Conservation (phyloP, 2,888 invertebrate genomes). For the Dioctria rufipes region DNA sequence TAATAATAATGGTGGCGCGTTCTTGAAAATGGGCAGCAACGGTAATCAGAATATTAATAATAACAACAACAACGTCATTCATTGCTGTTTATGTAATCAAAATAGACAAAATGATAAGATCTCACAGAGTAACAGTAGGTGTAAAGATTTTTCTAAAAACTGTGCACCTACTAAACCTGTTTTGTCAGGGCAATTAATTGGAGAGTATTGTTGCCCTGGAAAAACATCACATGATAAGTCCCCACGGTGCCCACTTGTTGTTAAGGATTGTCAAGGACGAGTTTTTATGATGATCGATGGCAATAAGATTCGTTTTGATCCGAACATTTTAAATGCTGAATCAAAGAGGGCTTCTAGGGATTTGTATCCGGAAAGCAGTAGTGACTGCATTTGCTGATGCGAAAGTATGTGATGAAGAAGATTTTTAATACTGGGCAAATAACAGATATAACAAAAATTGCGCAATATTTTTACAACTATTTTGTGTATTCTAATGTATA, state of each 20-base stretch:
- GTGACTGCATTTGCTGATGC: not conserved
- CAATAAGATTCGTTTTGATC: constrained; percentile 10
- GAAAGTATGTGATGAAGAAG: not conserved
- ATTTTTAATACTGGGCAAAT: not conserved
- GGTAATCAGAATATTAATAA: too few relatives aligned
- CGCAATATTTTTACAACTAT: too few relatives aligned
- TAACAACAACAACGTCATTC: too few relatives aligned
- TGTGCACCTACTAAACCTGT: not conserved
- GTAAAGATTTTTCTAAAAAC: not conserved
- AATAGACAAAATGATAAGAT: not conserved
- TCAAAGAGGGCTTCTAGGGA: not conserved
- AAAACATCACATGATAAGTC: not conserved
- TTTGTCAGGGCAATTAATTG: constrained; percentile 1
- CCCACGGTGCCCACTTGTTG: not conserved
- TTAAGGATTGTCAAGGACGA: constrained; percentile 22
- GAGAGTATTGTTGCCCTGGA: not conserved
- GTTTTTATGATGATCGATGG: constrained; percentile 17
- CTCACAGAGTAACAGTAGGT: not conserved
- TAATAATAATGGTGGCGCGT: too few relatives aligned
- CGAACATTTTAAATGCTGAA: constrained; percentile 3
- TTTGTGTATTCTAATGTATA: too few relatives aligned
- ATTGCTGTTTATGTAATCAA: too few relatives aligned
- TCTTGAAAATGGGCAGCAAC: too few relatives aligned
- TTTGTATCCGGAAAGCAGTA: too few relatives aligned
- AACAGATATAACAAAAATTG: too few relatives aligned